Evolutionary conservation across 2,797 vertebrate species (phyloP).

Genomic region (Cryptoprocta ferox): DNA sequence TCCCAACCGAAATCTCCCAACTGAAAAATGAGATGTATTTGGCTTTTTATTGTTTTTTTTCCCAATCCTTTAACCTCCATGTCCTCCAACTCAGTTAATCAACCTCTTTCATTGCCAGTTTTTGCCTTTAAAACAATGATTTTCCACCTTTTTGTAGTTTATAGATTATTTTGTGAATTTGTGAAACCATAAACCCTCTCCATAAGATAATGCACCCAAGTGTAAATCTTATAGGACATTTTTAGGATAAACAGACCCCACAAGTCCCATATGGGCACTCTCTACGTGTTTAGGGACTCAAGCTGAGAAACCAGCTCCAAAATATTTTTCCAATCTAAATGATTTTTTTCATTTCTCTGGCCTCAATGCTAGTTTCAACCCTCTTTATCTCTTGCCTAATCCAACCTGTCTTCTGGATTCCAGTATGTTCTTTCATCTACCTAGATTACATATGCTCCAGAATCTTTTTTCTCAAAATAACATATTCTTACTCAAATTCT

Average conservation of each 20-base stretch:
- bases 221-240: background rate
- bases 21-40: background rate
- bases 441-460: background rate
- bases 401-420: background rate
- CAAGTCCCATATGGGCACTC: background rate
- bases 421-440: background rate
- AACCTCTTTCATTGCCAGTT: background rate
- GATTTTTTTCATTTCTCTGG: background rate
- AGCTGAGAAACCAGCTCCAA: background rate
- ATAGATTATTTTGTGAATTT: background rate
- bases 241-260: background rate
- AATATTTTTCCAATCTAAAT: background rate
- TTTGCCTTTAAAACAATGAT: background rate
- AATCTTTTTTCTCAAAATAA: background rate
- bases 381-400: background rate
- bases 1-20: background rate
- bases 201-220: background rate
- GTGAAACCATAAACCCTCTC: background rate
- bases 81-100: background rate
- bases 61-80: background rate
- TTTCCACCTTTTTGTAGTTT: background rate
- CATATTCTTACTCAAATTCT: conserved; percentile 5
- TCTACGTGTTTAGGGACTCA: background rate
- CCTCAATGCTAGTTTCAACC: background rate
- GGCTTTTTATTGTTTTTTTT: background rate